Evolutionary conservation across 2,888 invertebrate species (phyloP), one percentile per base, ranked within the genome.

Genomic region (Hirudinaria manillensis): DNA sequence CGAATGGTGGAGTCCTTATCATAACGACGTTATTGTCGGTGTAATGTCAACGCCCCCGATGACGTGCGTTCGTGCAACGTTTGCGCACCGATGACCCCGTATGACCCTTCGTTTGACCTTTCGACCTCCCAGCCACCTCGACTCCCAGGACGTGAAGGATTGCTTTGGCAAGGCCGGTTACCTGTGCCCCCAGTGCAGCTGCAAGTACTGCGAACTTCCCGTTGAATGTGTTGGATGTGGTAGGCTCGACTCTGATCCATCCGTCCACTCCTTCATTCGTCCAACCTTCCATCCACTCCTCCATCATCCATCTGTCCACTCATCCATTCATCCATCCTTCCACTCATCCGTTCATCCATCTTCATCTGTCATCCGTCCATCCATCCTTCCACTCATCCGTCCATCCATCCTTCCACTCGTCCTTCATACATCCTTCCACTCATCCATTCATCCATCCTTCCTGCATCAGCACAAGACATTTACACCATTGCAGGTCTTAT

Each of bases 201-300:
- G 94, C 86, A 95, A 97, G 87, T 98, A 98, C 87, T 99, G 99
- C 86, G 94, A 97, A 85, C 88, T 99, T 81, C 99, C 99, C 0
- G 93, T 94, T 3, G 97, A 99, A 87, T 99, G 99, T 84, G 90
- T 92, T 82, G 91, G 93, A 16, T 99, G 99, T 86, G 94, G 87
- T 87, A 79, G 81, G 84, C 34, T 65, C 24, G 16, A 21, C 53
- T 53, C 21, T 21, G 53, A 53, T 21, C 16, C 53, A 16, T 19
- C 16, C 53, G 16, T n/a, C n/a, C n/a, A n/a, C n/a, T 65, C 10
- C 27, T 24, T 65, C 66, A 65, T 65, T 29, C n/a, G n/a, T n/a
- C n/a, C n/a, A n/a, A n/a, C n/a, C n/a, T n/a, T n/a, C n/a, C n/a
- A n/a, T n/a, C n/a, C 13, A 10, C 66, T 24, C 24, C 27, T 19